Percentiles rank a stretch among this genome's conserved stretches.
Conservation (phyloP, 2,888 invertebrate genomes). For the Calameuta pallipes region DNA sequence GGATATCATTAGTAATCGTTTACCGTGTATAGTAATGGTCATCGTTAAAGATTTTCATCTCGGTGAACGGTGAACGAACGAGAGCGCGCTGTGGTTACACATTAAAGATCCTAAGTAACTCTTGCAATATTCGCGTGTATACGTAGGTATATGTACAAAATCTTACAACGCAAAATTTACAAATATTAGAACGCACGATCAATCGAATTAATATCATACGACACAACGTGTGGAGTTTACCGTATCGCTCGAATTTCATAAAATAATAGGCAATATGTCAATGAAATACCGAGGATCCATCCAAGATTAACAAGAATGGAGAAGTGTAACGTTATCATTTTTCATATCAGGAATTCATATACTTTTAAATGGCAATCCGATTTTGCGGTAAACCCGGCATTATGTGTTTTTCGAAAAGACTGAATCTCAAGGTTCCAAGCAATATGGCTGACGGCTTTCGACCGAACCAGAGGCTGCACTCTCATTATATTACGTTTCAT, state of each 20-base stretch:
- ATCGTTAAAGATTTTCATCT: background rate
- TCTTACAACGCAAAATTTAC: constrained; percentile 68
- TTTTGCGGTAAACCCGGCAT: background rate
- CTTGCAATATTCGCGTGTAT: constrained; percentile 53
- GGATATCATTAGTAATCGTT: background rate
- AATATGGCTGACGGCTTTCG: background rate
- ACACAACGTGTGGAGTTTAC: background rate
- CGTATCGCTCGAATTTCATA: background rate
- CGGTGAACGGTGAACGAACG: background rate
- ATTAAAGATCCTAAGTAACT: constrained; percentile 18
- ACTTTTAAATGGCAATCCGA: background rate
- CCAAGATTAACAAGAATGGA: background rate
- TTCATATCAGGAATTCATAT: background rate
- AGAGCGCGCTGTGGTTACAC: background rate
- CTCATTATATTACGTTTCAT: background rate
- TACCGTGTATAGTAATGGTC: background rate
- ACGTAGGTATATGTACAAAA: constrained; percentile 66
- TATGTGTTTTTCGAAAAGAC: background rate
- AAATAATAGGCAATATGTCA: background rate
- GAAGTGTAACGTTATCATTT: background rate
- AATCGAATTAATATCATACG: constrained; percentile 51
- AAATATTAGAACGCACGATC: constrained; percentile 61
- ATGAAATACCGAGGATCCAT: background rate
- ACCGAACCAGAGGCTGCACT: background rate
- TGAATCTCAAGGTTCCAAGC: background rate